Percentiles rank a stretch among this genome's conserved stretches.
These are phyloP conservation scores for Cinara cedri DNA, from an alignment of 2,888 invertebrate species.

Conservation along the genomic window DNA sequence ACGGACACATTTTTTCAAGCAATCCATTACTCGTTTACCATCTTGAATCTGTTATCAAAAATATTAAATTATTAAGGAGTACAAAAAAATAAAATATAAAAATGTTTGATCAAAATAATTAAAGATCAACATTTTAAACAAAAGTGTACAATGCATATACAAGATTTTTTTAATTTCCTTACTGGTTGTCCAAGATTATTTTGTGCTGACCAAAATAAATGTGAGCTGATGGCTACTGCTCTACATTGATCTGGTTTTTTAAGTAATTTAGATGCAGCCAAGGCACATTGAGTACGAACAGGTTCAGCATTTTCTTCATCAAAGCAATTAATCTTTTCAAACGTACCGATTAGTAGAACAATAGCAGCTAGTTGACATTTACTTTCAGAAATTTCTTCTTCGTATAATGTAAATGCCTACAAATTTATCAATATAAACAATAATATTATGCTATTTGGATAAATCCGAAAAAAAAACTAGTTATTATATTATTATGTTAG, in stretches of 20 bases:
- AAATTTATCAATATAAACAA: conserved; percentile 59
- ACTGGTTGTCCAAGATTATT: conserved; percentile 65
- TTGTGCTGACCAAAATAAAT: conserved; percentile 96
- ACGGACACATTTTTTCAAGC: conserved; percentile 91
- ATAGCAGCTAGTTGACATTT: conserved; percentile 96
- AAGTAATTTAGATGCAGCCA: conserved; percentile 92
- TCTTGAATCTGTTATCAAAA: conserved; percentile 75
- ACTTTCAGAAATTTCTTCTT: conserved; percentile 97
- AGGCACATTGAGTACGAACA: conserved; percentile 90
- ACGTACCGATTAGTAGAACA: conserved; percentile 91
- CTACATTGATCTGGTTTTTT: conserved; percentile 99
- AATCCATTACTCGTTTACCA: conserved; percentile 89
- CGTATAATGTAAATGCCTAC: conserved; percentile 96
- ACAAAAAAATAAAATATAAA: too few relatives aligned
- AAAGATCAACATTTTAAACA: background rate
- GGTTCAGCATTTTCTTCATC: conserved; percentile 97
- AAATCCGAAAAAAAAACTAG: too few relatives aligned
- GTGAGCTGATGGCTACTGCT: conserved; percentile 90
- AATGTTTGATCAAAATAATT: background rate
- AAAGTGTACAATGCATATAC: background rate
- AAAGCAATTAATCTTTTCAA: conserved; percentile 93
- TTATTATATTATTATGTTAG: conserved; percentile 11
- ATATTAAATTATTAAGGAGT: background rate
- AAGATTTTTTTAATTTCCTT: conserved; percentile 54
- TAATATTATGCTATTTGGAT: background rate